Evolutionary conservation across 2,888 invertebrate genomes (phyloP).

Genomic region (Apodemia duryi): DNA sequence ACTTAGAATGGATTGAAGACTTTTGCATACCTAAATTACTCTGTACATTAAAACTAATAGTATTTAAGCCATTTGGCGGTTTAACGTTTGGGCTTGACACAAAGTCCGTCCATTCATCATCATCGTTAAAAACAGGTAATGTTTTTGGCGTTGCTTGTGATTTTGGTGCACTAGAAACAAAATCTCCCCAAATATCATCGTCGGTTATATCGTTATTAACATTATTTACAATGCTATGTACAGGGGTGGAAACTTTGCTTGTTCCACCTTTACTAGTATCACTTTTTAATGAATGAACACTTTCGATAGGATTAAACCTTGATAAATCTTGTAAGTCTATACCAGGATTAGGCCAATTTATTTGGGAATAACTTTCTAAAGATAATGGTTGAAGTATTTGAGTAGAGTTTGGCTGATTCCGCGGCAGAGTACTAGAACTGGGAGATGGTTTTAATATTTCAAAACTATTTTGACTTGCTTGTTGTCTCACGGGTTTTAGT

Average conservation of each 20-base stretch:
- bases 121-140: slow-evolving; percentile 49
- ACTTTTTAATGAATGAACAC: slow-evolving; percentile 62
- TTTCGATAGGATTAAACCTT: slow-evolving; percentile 71
- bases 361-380: slow-evolving; percentile 74
- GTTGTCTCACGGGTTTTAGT: slow-evolving; percentile 37
- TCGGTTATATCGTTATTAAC: slow-evolving; percentile 49
- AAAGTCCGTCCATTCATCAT: slow-evolving; percentile 75
- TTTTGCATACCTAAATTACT: slow-evolving; percentile 64
- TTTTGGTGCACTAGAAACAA: slow-evolving; percentile 74
- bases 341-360: slow-evolving; percentile 83
- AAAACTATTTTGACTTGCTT: slow-evolving; percentile 28
- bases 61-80: slow-evolving; percentile 66
- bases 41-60: slow-evolving; percentile 70
- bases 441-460: slow-evolving; percentile 53
- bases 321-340: slow-evolving; percentile 72
- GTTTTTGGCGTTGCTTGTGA: slow-evolving; percentile 48
- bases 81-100: slow-evolving; percentile 66
- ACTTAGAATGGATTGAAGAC: slow-evolving; percentile 42
- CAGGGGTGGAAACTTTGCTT: slow-evolving; percentile 58
- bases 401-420: slow-evolving; percentile 49
- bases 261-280: slow-evolving; percentile 50
- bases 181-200: slow-evolving; percentile 82
- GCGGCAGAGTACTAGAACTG: slow-evolving; percentile 34
- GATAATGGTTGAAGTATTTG: slow-evolving; percentile 73
- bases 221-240: slow-evolving; percentile 44